phyloP scores from a whole-genome alignment of 2,797 vertebrate genomes.

The Poecilia velifera region DNA sequence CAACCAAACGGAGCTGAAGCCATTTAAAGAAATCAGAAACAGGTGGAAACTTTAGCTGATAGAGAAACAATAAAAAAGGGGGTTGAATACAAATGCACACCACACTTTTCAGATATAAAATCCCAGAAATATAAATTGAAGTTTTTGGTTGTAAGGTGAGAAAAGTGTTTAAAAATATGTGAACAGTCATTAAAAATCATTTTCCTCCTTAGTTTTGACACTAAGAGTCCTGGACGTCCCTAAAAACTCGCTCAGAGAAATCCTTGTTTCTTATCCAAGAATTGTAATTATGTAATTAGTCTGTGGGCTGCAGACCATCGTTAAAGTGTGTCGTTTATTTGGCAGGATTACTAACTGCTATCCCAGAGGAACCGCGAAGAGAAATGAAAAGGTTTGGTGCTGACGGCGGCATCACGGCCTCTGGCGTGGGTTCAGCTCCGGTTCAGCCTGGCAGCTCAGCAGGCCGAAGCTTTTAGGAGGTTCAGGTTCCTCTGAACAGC shows the following conservation, averaged over 20 bases:
- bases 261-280: slow-evolving; percentile 16
- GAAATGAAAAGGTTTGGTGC: slow-evolving; percentile 71
- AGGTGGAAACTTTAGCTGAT: not conserved
- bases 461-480: slow-evolving; percentile 19
- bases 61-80: no score
- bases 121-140: not conserved
- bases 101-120: not conserved
- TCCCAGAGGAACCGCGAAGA: slow-evolving; percentile 63
- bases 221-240: not conserved
- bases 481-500: slow-evolving; percentile 8
- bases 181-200: not conserved
- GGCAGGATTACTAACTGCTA: slow-evolving; percentile 47
- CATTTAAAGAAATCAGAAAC: no score
- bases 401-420: slow-evolving; percentile 34
- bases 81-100: not conserved
- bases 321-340: slow-evolving; percentile 71
- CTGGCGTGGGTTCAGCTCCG: slow-evolving; percentile 30
- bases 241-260: not conserved
- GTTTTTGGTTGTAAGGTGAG: no score
- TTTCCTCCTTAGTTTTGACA: slow-evolving; percentile 6
- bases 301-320: slow-evolving; percentile 49
- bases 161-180: not conserved
- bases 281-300: slow-evolving; percentile 71
- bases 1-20: no score
- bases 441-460: slow-evolving; percentile 44